Evolutionary conservation across 1,140 invertebrate species (phyloP), one percentile per base, ranked within the genome.

Genomic region (Delia radicum): DNA sequence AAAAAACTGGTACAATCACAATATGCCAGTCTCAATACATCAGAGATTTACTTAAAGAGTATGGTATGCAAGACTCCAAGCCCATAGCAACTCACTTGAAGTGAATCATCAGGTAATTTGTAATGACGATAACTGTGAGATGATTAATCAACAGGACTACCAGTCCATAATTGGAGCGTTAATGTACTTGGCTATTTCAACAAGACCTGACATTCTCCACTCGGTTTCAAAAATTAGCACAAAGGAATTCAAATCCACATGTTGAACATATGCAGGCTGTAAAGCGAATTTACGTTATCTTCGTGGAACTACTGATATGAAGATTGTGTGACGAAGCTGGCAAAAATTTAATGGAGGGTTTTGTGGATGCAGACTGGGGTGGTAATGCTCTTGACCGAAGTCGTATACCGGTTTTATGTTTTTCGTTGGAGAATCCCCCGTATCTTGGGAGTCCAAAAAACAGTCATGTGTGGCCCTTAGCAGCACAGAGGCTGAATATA

Each of bases 401-500:
- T 77, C 78, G 3, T 77, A 76, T 27, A 72, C 71, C 0, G 78
- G 78, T 15, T 74, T 72, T 27, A 15, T 73, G 15, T 74, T 79
- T 77, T 75, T 80, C 21, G 33, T 85, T 48, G 79, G 74, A 73
- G 81, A 55, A 74, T 88, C n/a, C 79, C 82, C 13, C 12, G 27
- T 65, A 3, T 65, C 62, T 26, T 89, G 88, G 88, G 77, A 78
- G 46, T 84, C 80, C 24, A 82, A 80, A 55, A 87, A 87, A 76
- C 89, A 89, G 82, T 72, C 76, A 67, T 80, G 81, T 21, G 86
- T 88, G 8, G 84, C 87, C 24, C 79, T 88, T 33, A 88, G 87
- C 7, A 86, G 85, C 7, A 88, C 87, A 42, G 87, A 89, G 75
- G 82, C 87, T 6, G 87, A 89, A 79, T 89, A 88, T 76, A 81